Evolutionary conservation across 1,140 invertebrate species (phyloP).

Genomic region (Hylaeus anthracinus): DNA sequence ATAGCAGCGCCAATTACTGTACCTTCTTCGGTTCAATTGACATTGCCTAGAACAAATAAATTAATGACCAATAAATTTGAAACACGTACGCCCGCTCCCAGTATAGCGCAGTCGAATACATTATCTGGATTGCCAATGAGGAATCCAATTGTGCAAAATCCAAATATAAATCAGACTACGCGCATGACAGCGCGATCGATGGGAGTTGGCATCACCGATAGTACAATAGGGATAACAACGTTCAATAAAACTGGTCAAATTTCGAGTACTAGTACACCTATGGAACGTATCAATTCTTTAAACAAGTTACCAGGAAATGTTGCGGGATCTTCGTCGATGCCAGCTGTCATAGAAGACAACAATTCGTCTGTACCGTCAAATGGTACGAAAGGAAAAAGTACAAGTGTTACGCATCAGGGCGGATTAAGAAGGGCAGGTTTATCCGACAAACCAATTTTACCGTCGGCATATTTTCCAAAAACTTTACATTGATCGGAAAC

Average conservation of each 20-base stretch:
- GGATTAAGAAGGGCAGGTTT: conserved; percentile 73
- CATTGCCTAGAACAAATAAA: conserved; percentile 75
- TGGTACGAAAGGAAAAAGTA: conserved; percentile 69
- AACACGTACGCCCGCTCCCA: conserved; percentile 68
- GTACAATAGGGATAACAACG: conserved; percentile 66
- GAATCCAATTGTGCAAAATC: conserved; percentile 73
- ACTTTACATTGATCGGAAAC: conserved; percentile 65
- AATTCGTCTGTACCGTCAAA: conserved; percentile 66
- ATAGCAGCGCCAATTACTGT: conserved; percentile 62
- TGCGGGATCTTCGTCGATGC: conserved; percentile 58
- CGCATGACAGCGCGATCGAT: conserved; percentile 67
- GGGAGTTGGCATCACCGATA: conserved; percentile 70
- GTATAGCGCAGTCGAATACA: conserved; percentile 58
- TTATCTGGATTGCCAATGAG: conserved; percentile 68
- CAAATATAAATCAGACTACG: conserved; percentile 75
- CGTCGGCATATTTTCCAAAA: conserved; percentile 77
- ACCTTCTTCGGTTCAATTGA: conserved; percentile 73
- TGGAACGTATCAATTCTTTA: conserved; percentile 73
- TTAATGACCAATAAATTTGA: conserved; percentile 73
- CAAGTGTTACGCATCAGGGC: conserved; percentile 68
- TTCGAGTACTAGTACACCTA: conserved; percentile 77
- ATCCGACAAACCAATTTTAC: conserved; percentile 73
- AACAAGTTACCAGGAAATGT: conserved; percentile 67
- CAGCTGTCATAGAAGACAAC: conserved; percentile 72
- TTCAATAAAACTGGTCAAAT: conserved; percentile 75